Evolutionary conservation across 1,140 invertebrate genomes (phyloP), one percentile per base, ranked within the genome.

Genomic region (Dinoponera quadriceps): DNA sequence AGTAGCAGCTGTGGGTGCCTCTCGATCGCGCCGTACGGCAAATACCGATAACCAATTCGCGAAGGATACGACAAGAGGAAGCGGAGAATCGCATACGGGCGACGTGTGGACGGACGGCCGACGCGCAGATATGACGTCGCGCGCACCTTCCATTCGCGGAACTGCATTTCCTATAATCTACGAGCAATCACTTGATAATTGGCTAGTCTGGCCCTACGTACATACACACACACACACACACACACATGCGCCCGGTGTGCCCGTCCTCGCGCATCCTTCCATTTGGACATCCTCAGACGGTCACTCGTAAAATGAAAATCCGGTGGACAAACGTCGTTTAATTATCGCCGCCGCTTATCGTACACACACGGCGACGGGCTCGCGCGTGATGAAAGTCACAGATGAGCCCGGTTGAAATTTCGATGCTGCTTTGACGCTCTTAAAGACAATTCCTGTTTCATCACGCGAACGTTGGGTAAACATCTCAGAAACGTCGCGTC

Each of bases 151-250:
- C 71, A 86, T 82, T 82, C 83, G 82, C 72, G 78, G 78, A 91
- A 91, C 86, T 91, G 83, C 88, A 90, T 91, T 91, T 91, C 90
- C 90, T 91, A 91, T 90, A 91, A 91, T 91, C 89, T 91, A 66
- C 88, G 88, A 89, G 90, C 90, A 91, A 91, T 91, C 90, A 91
- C 84, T 87, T 86, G 84, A 88, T 91, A 91, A 91, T 91, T 91
- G 89, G 82, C 63, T 86, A 55, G 75, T 69, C 68, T 60, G 78
- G 27, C 55, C 54, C 73, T 84, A 84, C 65, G 75, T 80, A 80
- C 69, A 80, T 80, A 80, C 59, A 80, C 75, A 78, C 51, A 78
- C 75, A 33, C 49, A 51, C 66, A 72, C 33, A 63, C 54, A 29
- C 62, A 48, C 38, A 49, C 29, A 9, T 44, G 38, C 38, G 38